Evolutionary conservation across 1,140 invertebrate species (phyloP), one percentile per base, ranked within the genome.

Genomic region (Papilio dardanus): DNA sequence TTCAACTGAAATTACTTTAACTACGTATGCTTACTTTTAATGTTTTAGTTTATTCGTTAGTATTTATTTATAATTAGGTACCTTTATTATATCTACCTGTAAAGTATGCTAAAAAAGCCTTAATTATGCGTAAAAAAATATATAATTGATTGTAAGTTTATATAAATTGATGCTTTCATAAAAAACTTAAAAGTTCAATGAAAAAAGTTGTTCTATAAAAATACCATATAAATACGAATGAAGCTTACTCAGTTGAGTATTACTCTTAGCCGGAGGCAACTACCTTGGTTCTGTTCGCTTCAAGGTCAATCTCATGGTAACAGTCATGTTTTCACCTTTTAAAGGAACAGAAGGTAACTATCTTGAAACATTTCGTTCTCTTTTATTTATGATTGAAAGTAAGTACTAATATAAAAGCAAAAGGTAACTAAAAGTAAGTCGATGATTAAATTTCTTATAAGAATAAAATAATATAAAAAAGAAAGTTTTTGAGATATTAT

Each of bases 261-360:
- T 28, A 21, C 37, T 24, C 33, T 37, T 21, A 76, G 76, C 66
- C 74, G 76, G 33, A 82, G 71, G 73, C 42, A 81, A 78, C 77
- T 76, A 71, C 82, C 83, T 87, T 81, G 81, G 71, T 76, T 74
- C 73, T 69, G 75, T 66, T 37, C 74, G 69, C 50, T 68, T 79
- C 86, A 90, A 81, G 88, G 86, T 84, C 86, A 86, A 82, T 83
- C 82, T 85, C 86, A 90, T 88, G 86, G 87, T 74, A 75, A 80
- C 58, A 31, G n/a, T 71, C 40, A 12, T 28, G 35, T 40, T 8
- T 3, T 7, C 2, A 28, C 35, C 67, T 12, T 69, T 69, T 69
- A 69, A 40, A 35, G 31, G 28, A 24, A 30, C n/a, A 19, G 16
- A 46, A 19, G 12, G n/a, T n/a, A n/a, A n/a, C 1, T 46, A 16